Evolutionary conservation across 2,113 vertebrate species (phyloP).

Genomic region (Oreochromis tanganicae): DNA sequence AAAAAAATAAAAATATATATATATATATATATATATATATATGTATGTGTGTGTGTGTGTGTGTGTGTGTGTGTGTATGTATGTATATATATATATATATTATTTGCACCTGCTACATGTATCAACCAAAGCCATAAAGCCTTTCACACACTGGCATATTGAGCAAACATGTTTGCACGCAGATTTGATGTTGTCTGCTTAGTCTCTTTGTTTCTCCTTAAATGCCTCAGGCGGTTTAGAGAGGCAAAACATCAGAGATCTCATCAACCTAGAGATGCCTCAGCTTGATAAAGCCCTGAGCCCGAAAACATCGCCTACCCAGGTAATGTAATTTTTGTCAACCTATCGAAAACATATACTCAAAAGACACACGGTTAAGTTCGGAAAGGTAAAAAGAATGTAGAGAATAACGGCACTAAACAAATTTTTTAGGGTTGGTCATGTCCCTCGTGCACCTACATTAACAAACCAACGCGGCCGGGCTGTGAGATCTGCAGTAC

Average conservation of each 20-base stretch:
- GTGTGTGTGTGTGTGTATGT: no score
- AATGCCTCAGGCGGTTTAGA: constrained; percentile 21
- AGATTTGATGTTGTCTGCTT: not conserved
- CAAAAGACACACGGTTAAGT: not conserved
- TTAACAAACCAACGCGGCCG: constrained; percentile 83
- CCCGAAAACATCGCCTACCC: not conserved
- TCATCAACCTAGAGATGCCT: constrained; percentile 61
- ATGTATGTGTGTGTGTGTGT: no score
- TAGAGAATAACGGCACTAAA: not conserved
- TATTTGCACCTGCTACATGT: not conserved
- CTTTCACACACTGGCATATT: not conserved
- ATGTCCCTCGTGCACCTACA: constrained; percentile 86
- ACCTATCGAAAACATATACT: not conserved
- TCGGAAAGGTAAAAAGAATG: not conserved
- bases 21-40: no score
- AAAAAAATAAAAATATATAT: no score
- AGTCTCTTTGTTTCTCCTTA: not conserved
- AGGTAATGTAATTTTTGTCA: constrained; percentile 30
- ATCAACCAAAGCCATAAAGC: not conserved
- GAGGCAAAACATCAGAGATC: constrained; percentile 23
- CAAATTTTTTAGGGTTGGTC: constrained; percentile 73
- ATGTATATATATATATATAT: not conserved
- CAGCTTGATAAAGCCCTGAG: constrained; percentile 51
- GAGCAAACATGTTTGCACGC: not conserved
- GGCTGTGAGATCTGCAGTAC: constrained; percentile 92